These are phyloP conservation scores for Dipodomys merriami DNA, from an alignment of 2,113 vertebrate genomes.

Conservation along the genomic window DNA sequence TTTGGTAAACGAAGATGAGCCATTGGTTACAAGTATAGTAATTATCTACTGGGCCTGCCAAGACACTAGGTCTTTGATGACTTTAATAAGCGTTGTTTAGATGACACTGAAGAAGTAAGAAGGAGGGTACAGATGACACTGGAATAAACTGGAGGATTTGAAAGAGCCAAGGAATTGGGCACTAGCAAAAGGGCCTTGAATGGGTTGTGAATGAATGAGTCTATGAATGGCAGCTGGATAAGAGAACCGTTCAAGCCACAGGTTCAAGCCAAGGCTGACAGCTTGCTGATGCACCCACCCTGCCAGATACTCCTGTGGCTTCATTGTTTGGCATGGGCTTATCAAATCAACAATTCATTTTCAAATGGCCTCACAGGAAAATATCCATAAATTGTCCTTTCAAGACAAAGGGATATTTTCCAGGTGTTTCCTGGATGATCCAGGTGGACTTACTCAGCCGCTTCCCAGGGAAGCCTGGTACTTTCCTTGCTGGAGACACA, in stretches of 20 bases:
- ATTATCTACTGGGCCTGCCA: background rate
- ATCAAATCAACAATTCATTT: slow-evolving; percentile 63
- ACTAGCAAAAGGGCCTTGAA: background rate
- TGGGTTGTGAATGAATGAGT: background rate
- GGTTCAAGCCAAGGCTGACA: background rate
- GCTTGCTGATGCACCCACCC: background rate
- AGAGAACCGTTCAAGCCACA: background rate
- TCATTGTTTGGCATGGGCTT: slow-evolving; percentile 60
- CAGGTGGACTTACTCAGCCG: slow-evolving; percentile 61
- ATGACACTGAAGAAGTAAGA: background rate
- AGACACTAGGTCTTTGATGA: background rate
- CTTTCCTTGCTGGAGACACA: slow-evolving; percentile 67
- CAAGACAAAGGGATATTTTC: slow-evolving; percentile 10
- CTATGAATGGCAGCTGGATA: background rate
- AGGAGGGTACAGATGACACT: background rate
- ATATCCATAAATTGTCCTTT: slow-evolving; percentile 72
- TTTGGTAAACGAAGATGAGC: background rate
- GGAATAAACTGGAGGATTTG: background rate
- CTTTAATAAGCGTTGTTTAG: background rate
- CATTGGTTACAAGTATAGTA: background rate
- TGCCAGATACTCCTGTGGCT: background rate
- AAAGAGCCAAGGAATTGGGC: background rate
- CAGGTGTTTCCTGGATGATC: slow-evolving; percentile 77
- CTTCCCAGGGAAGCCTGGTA: slow-evolving; percentile 73
- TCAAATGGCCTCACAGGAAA: slow-evolving; percentile 66